Evolutionary conservation across 2,797 vertebrate genomes (phyloP).

Genomic region (Ptychadena robeensis): DNA sequence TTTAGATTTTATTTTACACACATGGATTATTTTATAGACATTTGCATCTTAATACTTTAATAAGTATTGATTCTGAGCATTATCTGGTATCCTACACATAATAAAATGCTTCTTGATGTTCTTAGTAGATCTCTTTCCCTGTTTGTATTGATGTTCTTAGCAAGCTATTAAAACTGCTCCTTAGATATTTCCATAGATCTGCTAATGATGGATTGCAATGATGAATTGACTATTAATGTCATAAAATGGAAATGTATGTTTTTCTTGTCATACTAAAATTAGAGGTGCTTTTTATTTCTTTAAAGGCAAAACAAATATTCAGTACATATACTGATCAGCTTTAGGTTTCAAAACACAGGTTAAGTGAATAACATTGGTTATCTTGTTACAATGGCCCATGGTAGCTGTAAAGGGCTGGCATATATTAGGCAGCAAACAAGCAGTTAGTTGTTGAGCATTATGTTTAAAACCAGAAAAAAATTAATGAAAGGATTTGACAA

Average conservation of each 20-base stretch:
- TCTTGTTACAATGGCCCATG: too few species aligned
- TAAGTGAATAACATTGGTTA: too few species aligned
- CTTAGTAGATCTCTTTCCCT: slow-evolving; percentile 31
- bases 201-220: slow-evolving; percentile 33
- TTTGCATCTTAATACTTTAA: slow-evolving; percentile 57
- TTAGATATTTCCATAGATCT: slow-evolving; percentile 33
- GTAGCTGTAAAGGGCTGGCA: too few species aligned
- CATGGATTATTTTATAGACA: slow-evolving; percentile 56
- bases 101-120: slow-evolving; percentile 52
- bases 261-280: slow-evolving; percentile 2
- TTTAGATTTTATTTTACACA: slow-evolving; percentile 47
- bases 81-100: slow-evolving; percentile 51
- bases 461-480: too few species aligned
- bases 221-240: slow-evolving; percentile 34
- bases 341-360: too few species aligned
- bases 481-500: too few species aligned
- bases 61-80: slow-evolving; percentile 54
- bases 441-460: too few species aligned
- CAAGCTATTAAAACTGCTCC: slow-evolving; percentile 38
- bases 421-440: too few species aligned
- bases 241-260: slow-evolving; percentile 13
- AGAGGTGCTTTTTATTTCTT: neutral
- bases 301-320: too few species aligned
- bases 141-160: slow-evolving; percentile 36
- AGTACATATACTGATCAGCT: too few species aligned